These are phyloP conservation scores for Pyxicephalus adspersus DNA, from an alignment of 2,113 vertebrate genomes.

Conservation along the genomic window DNA sequence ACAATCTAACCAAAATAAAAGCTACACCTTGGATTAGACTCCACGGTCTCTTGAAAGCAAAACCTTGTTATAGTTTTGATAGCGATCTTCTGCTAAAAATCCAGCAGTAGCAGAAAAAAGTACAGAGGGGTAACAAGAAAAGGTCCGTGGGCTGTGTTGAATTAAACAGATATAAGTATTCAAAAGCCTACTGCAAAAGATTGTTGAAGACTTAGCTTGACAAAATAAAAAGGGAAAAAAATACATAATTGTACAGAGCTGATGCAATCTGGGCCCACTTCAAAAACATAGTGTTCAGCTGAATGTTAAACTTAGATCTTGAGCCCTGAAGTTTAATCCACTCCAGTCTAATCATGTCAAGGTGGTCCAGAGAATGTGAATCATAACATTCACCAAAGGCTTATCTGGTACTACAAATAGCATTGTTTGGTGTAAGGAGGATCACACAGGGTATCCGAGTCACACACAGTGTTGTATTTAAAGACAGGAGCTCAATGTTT, in stretches of 20 bases:
- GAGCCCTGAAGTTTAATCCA: constrained; percentile 12
- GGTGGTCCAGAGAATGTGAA: neutral
- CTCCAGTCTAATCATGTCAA: constrained; percentile 7
- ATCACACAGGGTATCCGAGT: neutral
- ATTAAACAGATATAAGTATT: constrained; percentile 19
- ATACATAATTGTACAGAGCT: constrained; percentile 1
- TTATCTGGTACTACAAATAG: neutral
- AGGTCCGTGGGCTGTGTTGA: neutral
- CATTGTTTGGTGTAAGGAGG: neutral
- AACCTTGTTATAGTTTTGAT: constrained; percentile 31
- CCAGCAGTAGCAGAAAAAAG: neutral
- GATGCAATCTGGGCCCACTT: neutral
- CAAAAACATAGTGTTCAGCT: constrained; percentile 25
- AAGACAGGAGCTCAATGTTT: no score
- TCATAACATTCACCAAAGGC: neutral
- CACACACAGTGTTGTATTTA: no score
- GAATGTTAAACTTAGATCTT: neutral
- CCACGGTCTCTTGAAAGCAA: neutral
- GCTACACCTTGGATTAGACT: constrained; percentile 11
- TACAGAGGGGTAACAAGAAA: constrained; percentile 13
- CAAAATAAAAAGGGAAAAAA: constrained; percentile 4
- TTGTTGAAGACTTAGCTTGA: constrained; percentile 18
- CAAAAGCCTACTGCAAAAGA: neutral
- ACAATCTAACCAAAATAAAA: constrained; percentile 11
- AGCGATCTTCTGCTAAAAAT: constrained; percentile 33